Evolutionary conservation across 2,888 invertebrate species (phyloP).

Genomic region (Drosophila atroscutellata): DNA sequence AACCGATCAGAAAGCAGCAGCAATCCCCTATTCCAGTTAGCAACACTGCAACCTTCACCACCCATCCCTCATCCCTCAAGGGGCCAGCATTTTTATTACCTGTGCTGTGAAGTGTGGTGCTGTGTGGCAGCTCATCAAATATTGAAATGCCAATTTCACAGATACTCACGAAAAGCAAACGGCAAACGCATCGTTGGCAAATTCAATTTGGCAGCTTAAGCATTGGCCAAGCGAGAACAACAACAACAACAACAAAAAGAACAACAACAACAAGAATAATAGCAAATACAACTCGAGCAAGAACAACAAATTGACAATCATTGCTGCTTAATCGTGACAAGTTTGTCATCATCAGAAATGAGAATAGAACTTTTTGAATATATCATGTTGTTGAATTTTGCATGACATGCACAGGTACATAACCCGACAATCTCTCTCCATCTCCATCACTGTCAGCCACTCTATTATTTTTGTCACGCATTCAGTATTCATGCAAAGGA

Average conservation of each 20-base stretch:
- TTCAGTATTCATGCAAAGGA: slow-evolving; percentile 9
- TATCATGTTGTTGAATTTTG: neutral
- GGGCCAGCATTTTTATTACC: slow-evolving; percentile 60
- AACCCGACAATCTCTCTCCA: neutral
- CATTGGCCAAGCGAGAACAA: slow-evolving; percentile 53
- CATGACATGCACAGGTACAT: neutral
- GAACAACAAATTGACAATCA: slow-evolving; percentile 1
- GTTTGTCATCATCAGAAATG: neutral
- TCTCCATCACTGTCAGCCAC: neutral
- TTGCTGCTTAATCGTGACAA: slow-evolving; percentile 1
- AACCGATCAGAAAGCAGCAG: slow-evolving; percentile 28
- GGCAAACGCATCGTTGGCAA: slow-evolving; percentile 46
- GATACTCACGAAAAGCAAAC: slow-evolving; percentile 53
- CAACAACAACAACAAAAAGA: slow-evolving; percentile 1
- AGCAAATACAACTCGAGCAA: neutral
- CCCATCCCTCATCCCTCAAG: neutral
- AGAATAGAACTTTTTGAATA: neutral
- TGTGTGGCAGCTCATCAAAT: slow-evolving; percentile 65
- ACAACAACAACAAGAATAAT: neutral
- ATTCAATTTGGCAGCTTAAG: slow-evolving; percentile 71
- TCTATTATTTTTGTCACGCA: neutral
- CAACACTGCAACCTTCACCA: neutral
- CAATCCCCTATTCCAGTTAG: neutral
- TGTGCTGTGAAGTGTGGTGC: slow-evolving; percentile 31
- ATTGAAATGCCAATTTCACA: slow-evolving; percentile 78